Evolutionary conservation across 2,113 vertebrate genomes (phyloP).

Genomic region (Channa maculata): DNA sequence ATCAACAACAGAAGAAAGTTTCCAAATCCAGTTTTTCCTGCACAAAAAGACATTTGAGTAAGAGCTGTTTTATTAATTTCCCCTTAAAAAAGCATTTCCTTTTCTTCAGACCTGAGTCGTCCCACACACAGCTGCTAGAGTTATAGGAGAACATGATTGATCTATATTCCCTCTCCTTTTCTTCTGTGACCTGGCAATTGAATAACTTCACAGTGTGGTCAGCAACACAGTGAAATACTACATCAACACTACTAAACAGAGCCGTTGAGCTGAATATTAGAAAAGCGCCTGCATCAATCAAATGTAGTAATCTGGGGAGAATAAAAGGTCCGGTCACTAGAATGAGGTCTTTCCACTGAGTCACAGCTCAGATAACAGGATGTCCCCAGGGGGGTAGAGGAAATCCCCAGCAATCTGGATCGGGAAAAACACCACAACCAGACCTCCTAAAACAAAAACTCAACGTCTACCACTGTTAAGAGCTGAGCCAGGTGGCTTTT

Average conservation of each 20-base stretch:
- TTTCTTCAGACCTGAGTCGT: conserved; percentile 29
- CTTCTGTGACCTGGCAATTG: neutral
- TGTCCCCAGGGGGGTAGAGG: conserved; percentile 49
- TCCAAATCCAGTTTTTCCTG: neutral
- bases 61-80: conserved; percentile 30
- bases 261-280: conserved; percentile 1
- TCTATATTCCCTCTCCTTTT: neutral
- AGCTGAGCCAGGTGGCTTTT: conserved; percentile 5
- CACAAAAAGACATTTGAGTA: neutral
- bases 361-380: conserved; percentile 74
- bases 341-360: conserved; percentile 55
- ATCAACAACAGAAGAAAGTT: neutral
- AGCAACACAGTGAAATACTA: neutral
- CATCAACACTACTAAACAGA: neutral
- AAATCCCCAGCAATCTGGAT: conserved; percentile 69
- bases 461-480: neutral
- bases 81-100: conserved; percentile 10
- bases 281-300: conserved; percentile 27
- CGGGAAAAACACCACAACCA: conserved; percentile 33
- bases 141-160: conserved; percentile 21
- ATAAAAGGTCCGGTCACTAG: conserved; percentile 34
- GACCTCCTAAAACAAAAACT: conserved; percentile 38
- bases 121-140: conserved; percentile 54
- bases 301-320: conserved; percentile 15
- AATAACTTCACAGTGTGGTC: neutral